Percentiles rank a stretch among this genome's conserved stretches.
Evolutionary conservation across 2,797 vertebrate species (phyloP).

Genomic region (Falco berigora): DNA sequence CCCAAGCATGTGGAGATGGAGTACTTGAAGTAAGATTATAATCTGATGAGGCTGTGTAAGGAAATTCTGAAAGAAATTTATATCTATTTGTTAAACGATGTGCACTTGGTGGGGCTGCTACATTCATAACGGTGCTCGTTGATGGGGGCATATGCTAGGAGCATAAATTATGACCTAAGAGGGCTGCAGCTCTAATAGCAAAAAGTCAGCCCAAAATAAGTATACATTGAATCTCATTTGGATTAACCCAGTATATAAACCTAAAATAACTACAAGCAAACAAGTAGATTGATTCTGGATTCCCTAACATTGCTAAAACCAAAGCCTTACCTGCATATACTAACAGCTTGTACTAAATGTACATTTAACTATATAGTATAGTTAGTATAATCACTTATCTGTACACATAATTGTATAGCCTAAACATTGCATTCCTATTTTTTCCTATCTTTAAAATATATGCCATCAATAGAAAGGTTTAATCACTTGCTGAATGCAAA

Average conservation of each 20-base stretch:
- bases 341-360: background rate
- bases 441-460: background rate
- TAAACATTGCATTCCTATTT: background rate
- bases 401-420: background rate
- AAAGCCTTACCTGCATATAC: background rate
- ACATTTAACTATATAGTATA: background rate
- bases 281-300: background rate
- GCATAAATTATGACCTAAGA: background rate
- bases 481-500: background rate
- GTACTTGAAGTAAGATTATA: background rate
- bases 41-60: background rate
- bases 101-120: background rate
- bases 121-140: rapidly evolving
- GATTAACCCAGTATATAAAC: background rate
- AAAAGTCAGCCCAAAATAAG: background rate
- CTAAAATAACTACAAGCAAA: background rate
- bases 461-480: background rate
- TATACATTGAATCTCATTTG: background rate
- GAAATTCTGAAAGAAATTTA: background rate
- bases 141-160: background rate
- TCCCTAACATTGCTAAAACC: background rate
- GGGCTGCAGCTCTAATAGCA: background rate
- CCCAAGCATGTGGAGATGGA: background rate
- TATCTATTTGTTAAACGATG: background rate
- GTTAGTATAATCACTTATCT: background rate